Conservation (phyloP, 2,113 vertebrate genomes). For the Limnothrissa miodon region DNA sequence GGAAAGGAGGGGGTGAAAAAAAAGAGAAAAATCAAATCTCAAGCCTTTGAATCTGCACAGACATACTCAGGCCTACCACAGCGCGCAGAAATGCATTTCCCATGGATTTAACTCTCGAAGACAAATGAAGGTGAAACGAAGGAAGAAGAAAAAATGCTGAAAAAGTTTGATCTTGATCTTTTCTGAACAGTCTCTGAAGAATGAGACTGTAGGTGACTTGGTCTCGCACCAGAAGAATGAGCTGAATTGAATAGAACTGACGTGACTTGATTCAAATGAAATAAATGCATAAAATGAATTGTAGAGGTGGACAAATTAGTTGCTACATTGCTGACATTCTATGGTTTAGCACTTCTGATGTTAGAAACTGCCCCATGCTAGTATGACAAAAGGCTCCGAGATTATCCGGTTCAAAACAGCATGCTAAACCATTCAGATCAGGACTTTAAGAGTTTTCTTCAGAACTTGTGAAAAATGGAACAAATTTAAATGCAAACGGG, state of each 20-base stretch:
- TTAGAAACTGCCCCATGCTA: not conserved
- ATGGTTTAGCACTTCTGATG: not conserved
- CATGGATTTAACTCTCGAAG: not conserved
- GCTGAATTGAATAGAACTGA: not conserved
- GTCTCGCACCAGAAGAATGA: not conserved
- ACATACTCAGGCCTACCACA: conserved; percentile 36
- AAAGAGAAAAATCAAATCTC: not conserved
- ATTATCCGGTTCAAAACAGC: not conserved
- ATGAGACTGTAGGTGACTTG: not conserved
- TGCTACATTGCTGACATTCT: not conserved
- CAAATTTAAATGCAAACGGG: not conserved
- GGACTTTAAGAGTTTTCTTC: not conserved
- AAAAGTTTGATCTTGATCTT: not conserved
- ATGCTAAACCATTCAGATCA: not conserved
- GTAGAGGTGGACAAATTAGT: not conserved
- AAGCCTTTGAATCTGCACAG: conserved; percentile 17
- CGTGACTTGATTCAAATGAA: not conserved
- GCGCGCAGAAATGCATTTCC: conserved; percentile 24
- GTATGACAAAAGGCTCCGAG: not conserved
- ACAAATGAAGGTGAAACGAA: conserved; percentile 2
- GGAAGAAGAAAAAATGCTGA: not conserved
- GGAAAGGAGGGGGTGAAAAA: not conserved
- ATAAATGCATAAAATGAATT: not conserved
- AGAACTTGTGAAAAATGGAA: not conserved
- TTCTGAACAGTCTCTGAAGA: not conserved